phyloP scores from a whole-genome alignment of 2,888 invertebrate genomes.

The Hydrotaea cyrtoneurina region DNA sequence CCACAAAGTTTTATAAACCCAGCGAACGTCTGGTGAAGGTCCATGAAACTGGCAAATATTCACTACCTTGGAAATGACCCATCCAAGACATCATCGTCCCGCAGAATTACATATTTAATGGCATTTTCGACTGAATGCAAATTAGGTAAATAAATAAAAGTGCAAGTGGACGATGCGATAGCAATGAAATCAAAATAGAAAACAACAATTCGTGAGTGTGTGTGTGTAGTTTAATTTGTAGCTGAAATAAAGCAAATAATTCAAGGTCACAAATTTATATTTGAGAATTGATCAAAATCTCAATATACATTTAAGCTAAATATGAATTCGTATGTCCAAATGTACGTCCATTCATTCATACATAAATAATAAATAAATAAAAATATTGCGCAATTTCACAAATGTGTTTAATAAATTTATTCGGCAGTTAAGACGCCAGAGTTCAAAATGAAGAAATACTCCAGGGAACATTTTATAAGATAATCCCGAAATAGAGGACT shows the following conservation, averaged over 20 bases:
- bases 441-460: too few relatives aligned
- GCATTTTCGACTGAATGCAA: slow-evolving; percentile 9
- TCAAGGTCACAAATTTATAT: slow-evolving; percentile 58
- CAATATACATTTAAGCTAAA: too few relatives aligned
- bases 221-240: slow-evolving; percentile 43
- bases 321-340: background rate
- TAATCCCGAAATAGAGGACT: too few relatives aligned
- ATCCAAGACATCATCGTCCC: background rate
- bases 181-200: background rate
- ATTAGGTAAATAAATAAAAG: slow-evolving; percentile 55
- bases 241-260: slow-evolving; percentile 50
- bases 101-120: background rate
- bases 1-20: slow-evolving; percentile 74
- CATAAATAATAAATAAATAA: slow-evolving; percentile 35
- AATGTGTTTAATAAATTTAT: background rate
- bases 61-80: slow-evolving; percentile 75
- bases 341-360: background rate
- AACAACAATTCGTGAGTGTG: background rate
- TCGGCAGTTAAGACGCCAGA: too few relatives aligned
- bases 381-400: background rate
- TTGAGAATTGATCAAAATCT: slow-evolving; percentile 40
- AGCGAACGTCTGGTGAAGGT: slow-evolving; percentile 82
- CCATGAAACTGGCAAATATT: slow-evolving; percentile 83
- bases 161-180: slow-evolving; percentile 50
- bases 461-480: too few relatives aligned